phyloP scores from a whole-genome alignment of 2,888 invertebrate genomes.

The Escarpia spicata region DNA sequence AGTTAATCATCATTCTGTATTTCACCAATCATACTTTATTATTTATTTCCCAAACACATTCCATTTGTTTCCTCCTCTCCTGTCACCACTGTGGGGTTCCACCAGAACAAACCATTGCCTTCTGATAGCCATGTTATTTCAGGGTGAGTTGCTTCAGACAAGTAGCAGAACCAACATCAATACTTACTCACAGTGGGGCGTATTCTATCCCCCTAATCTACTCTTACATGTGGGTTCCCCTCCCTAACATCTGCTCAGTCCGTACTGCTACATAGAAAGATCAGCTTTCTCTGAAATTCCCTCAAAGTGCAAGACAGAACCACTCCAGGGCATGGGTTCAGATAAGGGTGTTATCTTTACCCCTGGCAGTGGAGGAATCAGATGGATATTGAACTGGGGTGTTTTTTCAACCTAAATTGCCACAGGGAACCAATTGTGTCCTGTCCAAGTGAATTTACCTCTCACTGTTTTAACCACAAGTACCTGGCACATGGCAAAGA shows the following conservation, averaged over 20 bases:
- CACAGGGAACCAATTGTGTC: background rate
- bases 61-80: background rate
- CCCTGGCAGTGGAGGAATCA: constrained; percentile 8
- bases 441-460: background rate
- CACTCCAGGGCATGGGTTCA: background rate
- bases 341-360: background rate
- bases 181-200: background rate
- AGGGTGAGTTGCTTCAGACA: background rate
- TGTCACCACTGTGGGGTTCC: background rate
- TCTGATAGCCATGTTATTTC: constrained; percentile 13
- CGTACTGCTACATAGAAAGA: background rate
- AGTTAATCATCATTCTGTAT: background rate
- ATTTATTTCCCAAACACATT: background rate
- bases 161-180: background rate
- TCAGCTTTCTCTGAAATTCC: background rate
- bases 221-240: background rate
- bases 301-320: constrained; percentile 4
- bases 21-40: background rate
- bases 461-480: background rate
- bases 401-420: background rate
- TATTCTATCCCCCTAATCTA: background rate
- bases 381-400: constrained; percentile 16
- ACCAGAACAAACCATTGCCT: background rate
- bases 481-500: background rate
- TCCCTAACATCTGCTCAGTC: background rate